Evolutionary conservation across 2,888 invertebrate genomes (phyloP), one percentile per base, ranked within the genome.

Genomic region (Orchesella flavescens): DNA sequence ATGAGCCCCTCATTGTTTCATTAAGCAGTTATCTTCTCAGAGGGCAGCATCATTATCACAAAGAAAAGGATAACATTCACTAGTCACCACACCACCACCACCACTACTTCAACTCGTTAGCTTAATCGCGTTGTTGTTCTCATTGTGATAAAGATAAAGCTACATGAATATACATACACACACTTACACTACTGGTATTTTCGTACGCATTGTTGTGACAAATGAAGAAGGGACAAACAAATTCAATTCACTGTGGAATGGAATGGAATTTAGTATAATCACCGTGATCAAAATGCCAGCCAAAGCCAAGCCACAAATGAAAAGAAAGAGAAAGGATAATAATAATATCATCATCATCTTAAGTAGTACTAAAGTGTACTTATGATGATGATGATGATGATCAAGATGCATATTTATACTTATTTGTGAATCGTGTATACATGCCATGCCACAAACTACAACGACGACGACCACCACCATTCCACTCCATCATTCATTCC

Each of bases 281-380:
- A 61, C 24, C 24, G 19, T 57, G 1, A 4, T 34, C 34, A 17
- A 24, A 12, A 24, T 24, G 55, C 55, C 46, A 72, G 57, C 21
- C 17, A 24, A 12, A n/a, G n/a, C 7, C 23, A 49, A 55, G 12
- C 34, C 24, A 69, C 53, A 49, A 57, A 23, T 46, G n/a, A 55
- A 43, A 65, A 43, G 61, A 68, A 53, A 69, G 76, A 77, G 68
- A 77, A 68, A 59, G 68, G 76, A 68, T 68, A 77, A 76, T 76
- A 66, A 66, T 63, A 53, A 43, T 34, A 34, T 34, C 34, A 34
- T n/a, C n/a, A n/a, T n/a, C n/a, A n/a, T n/a, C n/a, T n/a, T 7
- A 34, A 34, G 34, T 34, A 7, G 34, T 34, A 34, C 34, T 34
- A 34, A 34, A 34, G 34, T 7, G 3, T 34, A 34, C 34, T 34